These are phyloP conservation scores for Oxyteleia sp. DNA, from an alignment of 2,888 invertebrate species.

Conservation along the genomic window DNA sequence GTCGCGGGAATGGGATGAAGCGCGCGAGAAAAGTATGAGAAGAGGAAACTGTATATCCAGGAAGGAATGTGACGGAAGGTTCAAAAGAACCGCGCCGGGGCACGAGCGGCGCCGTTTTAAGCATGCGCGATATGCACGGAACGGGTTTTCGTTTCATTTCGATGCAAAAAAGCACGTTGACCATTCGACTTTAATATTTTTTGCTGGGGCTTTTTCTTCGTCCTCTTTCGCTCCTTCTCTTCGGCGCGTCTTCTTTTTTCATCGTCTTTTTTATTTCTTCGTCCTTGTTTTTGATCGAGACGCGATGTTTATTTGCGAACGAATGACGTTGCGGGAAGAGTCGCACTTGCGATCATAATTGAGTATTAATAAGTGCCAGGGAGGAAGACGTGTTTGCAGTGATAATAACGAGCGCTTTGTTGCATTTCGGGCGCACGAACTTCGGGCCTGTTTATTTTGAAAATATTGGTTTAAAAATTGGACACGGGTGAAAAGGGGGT, in stretches of 20 bases:
- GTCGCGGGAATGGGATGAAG: slow-evolving; percentile 56
- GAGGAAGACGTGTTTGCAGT: slow-evolving; percentile 22
- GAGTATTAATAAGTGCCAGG: slow-evolving; percentile 31
- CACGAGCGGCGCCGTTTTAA: slow-evolving; percentile 79
- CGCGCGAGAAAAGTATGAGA: slow-evolving; percentile 50
- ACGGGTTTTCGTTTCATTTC: slow-evolving; percentile 67
- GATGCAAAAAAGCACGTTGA: slow-evolving; percentile 63
- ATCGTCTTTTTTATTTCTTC: slow-evolving; percentile 15
- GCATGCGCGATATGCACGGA: slow-evolving; percentile 71
- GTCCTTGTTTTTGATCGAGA: slow-evolving; percentile 29
- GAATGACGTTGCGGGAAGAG: slow-evolving; percentile 16
- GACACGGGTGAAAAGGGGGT: slow-evolving; percentile 11
- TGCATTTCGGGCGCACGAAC: slow-evolving; percentile 18
- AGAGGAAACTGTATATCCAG: slow-evolving; percentile 68
- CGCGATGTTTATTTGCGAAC: slow-evolving; percentile 28
- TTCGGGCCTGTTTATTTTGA: slow-evolving; percentile 26
- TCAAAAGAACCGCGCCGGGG: slow-evolving; percentile 79
- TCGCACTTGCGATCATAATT: slow-evolving; percentile 31
- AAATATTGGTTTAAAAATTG: slow-evolving; percentile 53
- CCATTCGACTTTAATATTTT: slow-evolving; percentile 67
- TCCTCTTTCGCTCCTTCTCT: slow-evolving; percentile 4
- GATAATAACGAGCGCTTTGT: slow-evolving; percentile 42
- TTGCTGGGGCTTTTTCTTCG: slow-evolving; percentile 26
- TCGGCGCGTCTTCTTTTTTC: slow-evolving; percentile 11
- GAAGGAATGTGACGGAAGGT: slow-evolving; percentile 75